Conservation (phyloP, 2,797 vertebrate genomes). For the Chiloscyllium punctatum region DNA sequence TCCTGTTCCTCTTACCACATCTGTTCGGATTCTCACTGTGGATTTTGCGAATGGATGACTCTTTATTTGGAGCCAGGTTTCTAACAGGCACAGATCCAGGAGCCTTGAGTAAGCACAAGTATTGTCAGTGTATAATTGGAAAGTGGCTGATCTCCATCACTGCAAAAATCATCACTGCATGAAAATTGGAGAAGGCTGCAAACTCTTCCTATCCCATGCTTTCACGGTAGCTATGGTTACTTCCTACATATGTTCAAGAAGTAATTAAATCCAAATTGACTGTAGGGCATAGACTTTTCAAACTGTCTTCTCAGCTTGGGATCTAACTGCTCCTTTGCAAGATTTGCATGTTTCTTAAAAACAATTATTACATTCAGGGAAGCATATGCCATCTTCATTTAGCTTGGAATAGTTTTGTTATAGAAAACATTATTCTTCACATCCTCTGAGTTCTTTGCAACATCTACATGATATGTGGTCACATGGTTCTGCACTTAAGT, state of each 20-base stretch:
- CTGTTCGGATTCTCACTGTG: not conserved
- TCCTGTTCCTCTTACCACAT: slow-evolving; percentile 20
- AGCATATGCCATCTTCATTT: not conserved
- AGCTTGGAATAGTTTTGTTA: not conserved
- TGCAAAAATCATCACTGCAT: not conserved
- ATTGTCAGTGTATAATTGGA: not conserved
- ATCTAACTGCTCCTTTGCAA: not conserved
- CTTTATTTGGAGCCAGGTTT: slow-evolving; percentile 21
- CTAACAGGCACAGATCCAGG: not conserved
- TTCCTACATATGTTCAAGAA: not conserved
- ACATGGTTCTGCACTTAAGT: not conserved
- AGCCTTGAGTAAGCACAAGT: not conserved
- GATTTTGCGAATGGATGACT: not conserved
- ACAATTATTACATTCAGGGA: not conserved
- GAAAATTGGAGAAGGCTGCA: not conserved
- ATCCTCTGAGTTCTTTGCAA: not conserved
- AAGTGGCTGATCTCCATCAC: not conserved
- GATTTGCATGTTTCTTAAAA: not conserved
- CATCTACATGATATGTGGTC: not conserved
- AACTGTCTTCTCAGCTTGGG: not conserved
- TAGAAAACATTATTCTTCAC: not conserved
- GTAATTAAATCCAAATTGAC: slow-evolving; percentile 19
- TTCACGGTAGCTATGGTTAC: not conserved
- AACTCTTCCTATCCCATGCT: not conserved
- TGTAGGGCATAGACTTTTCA: not conserved